Evolutionary conservation across 2,113 vertebrate genomes (phyloP), one percentile per base, ranked within the genome.

Genomic region (Addax nasomaculatus): DNA sequence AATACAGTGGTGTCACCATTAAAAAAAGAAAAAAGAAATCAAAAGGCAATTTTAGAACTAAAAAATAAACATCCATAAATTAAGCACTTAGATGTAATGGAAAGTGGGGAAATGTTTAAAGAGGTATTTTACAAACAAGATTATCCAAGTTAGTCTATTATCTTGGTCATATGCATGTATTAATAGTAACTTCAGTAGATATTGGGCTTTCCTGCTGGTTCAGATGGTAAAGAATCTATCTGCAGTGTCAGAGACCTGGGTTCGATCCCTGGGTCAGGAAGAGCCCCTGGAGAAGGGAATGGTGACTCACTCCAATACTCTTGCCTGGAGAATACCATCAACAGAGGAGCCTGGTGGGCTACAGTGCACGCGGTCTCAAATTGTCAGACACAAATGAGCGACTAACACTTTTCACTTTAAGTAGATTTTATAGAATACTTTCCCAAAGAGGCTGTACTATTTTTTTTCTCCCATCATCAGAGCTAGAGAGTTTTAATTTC

Each of bases 371-470:
- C 1, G 3, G 70, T 73, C 70, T 39, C 36, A 73, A 73, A 73
- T 23, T 39, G 36, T 73, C 70, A 43, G 70, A 73, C 70, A 73
- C 36, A 2, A 73, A 11, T 73, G 36, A 43, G 21, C 6, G 0
- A 43, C 36, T 73, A 73, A 73, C 11, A 73, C 36, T 73, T 25
- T 43, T 73, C 21, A 73, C 11, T 39, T 73, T 25, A 36, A 73
- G 70, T 25, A 23, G 70, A 39, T 73, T 73, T 73, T 43, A 43
- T 73, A 43, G 21, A 73, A 29, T 15, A 3, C 55, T 17, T 43
- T 19, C 2, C 27, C 16, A 29, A 7, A 57, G 33, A 11, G 27
- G 3, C 0, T 2, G 6, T 25, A 5, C 16, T 19, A 1, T 29
- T 17, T 89, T 29, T 14, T 14, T 8, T 16, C 14, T 39, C 23